Base-by-base conservation (phyloP, 2,888 invertebrate genomes). In the Nephrotoma flavescens region DNA sequence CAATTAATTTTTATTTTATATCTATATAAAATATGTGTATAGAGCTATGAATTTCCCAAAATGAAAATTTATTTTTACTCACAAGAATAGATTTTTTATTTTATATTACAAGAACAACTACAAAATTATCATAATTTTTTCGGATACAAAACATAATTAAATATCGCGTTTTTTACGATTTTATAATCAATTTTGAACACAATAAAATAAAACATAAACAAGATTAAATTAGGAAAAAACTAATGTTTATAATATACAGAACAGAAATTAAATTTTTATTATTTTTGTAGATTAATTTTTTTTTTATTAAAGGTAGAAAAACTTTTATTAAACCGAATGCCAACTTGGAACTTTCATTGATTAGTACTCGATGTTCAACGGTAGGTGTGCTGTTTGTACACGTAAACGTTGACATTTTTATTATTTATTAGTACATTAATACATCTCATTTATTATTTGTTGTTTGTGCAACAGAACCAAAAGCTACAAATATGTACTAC, bases 331-430 rank as follows among this genome's bases (percentile, higher is more conserved):
- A 84, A 42, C 42, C 42, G 42, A 86, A 87, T 89, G 89, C 89
- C 89, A 89, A 85, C 88, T 88, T 89, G 89, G 89, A 89, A 89
- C 88, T 88, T 89, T 88, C 87, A 88, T 86, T 88, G 88, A 87
- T 87, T 85, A 42, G 45, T 85, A 4, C 3, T 42, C 6, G 4
- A 15, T 84, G 41, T 9, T 41, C 5, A 52, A 41, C 41, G n/a
- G 41, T 47, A 86, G 86, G 86, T 86, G 86, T 31, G 57, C 86
- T 86, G 42, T 41, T 1, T 9, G 19, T 6, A 42, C 42, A 85
- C 19, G 71, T 71, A 71, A 12, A 71, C 71, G 71, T 71, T 31
- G 71, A 71, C 31, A 71, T 71, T 71, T 71, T 71, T 71, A 9
- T 44, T 31, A 31, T 31, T 31, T 71, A 31, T 4, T 71, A 71